phyloP scores from a whole-genome alignment of 1,140 invertebrate genomes.

The Aphelinus certus region DNA sequence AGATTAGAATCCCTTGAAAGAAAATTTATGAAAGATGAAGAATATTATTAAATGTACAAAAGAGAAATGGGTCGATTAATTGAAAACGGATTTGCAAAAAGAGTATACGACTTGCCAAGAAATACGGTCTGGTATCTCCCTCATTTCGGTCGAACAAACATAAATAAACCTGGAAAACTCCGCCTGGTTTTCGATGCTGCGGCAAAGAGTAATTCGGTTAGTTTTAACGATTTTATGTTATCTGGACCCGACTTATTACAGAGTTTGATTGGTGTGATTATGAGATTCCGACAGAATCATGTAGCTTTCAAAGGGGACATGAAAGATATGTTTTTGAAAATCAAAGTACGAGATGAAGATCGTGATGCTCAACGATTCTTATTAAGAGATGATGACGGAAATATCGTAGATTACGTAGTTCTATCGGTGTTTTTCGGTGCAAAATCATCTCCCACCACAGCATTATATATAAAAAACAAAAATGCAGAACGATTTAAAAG shows the following conservation, averaged over 20 bases:
- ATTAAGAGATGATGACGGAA: slow-evolving; percentile 42
- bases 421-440: slow-evolving; percentile 53
- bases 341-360: slow-evolving; percentile 32
- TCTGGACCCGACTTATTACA: slow-evolving; percentile 48
- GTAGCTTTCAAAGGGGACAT: slow-evolving; percentile 51
- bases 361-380: slow-evolving; percentile 34
- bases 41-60: too few relatives aligned
- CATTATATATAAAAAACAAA: slow-evolving; percentile 38
- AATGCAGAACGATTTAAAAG: slow-evolving; percentile 14
- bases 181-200: slow-evolving; percentile 49
- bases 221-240: slow-evolving; percentile 19
- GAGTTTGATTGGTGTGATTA: slow-evolving; percentile 47
- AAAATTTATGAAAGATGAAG: too few relatives aligned
- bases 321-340: slow-evolving; percentile 56
- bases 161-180: slow-evolving; percentile 16
- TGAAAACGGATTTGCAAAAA: too few relatives aligned
- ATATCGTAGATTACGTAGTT: slow-evolving; percentile 46
- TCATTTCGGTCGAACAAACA: slow-evolving; percentile 46
- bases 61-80: too few relatives aligned
- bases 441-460: slow-evolving; percentile 48
- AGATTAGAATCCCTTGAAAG: too few relatives aligned
- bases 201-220: slow-evolving; percentile 10
- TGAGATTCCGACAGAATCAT: slow-evolving; percentile 47
- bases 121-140: slow-evolving; percentile 45
- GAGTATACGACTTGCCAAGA: too few relatives aligned